A percentile compares a stretch with the other conserved stretches of the same genome.
These are phyloP conservation scores for Salminus brasiliensis DNA, from an alignment of 2,113 vertebrate genomes.

Conservation along the genomic window DNA sequence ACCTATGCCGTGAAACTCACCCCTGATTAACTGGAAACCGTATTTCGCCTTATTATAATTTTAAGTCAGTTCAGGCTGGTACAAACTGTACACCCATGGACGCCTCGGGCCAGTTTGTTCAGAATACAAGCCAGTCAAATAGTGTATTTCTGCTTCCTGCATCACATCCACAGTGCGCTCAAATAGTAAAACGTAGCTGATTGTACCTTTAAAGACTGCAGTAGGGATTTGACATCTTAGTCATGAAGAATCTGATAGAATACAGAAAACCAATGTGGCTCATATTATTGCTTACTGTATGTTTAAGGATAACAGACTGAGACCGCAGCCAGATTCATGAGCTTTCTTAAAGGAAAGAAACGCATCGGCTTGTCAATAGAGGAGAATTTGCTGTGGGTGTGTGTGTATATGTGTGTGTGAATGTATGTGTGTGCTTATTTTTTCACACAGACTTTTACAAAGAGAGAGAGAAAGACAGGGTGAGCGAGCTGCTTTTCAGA, in stretches of 20 bases:
- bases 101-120: no score
- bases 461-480: conserved; percentile 58
- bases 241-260: conserved; percentile 17
- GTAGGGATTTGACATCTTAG: not conserved
- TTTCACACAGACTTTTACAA: conserved; percentile 22
- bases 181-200: not conserved
- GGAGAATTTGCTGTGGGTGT: not conserved
- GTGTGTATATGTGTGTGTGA: conserved; percentile 26
- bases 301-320: not conserved
- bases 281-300: not conserved
- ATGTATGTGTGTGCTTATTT: conserved; percentile 28
- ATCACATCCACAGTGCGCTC: no score
- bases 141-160: no score
- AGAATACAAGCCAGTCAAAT: no score
- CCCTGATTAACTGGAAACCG: no score
- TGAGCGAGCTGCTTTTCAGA: conserved; percentile 65
- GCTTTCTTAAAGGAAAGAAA: not conserved
- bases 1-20: no score
- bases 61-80: no score
- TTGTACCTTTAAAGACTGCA: not conserved
- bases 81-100: no score
- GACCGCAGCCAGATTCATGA: not conserved
- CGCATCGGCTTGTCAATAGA: not conserved
- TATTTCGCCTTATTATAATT: no score
- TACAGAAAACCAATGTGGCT: not conserved